Conservation (phyloP, 2,888 invertebrate genomes). For the Tribolium freemani region DNA sequence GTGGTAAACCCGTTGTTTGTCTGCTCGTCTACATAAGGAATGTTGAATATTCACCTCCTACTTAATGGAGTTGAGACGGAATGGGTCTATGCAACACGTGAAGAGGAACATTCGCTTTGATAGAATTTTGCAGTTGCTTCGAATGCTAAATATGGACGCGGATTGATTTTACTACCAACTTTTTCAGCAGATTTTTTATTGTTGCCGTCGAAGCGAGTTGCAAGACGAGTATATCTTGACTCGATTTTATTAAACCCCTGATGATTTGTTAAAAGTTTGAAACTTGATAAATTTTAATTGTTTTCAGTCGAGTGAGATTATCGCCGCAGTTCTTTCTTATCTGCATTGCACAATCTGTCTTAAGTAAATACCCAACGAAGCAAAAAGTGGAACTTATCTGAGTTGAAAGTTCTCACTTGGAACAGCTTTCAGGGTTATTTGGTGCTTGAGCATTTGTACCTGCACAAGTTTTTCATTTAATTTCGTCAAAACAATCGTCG, state of each 20-base stretch:
- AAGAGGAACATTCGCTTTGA: neutral
- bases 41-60: slow-evolving; percentile 34
- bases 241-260: neutral
- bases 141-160: neutral
- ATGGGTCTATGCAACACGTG: slow-evolving; percentile 1
- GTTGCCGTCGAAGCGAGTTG: neutral
- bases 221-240: too few species aligned
- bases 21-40: slow-evolving; percentile 8
- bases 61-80: slow-evolving; percentile 2
- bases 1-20: slow-evolving; percentile 13
- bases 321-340: slow-evolving; percentile 3
- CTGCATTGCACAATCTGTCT: slow-evolving; percentile 7
- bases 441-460: neutral
- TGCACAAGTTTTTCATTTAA: neutral
- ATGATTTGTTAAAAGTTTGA: neutral
- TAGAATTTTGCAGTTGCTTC: neutral
- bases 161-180: neutral
- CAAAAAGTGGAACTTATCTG: slow-evolving; percentile 19
- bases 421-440: slow-evolving; percentile 11
- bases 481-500: neutral
- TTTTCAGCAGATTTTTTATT: neutral
- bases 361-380: slow-evolving; percentile 10
- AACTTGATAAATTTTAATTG: slow-evolving; percentile 5
- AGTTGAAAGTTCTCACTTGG: slow-evolving; percentile 23
- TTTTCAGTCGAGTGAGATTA: slow-evolving; percentile 3